Evolutionary conservation across 2,113 vertebrate genomes (phyloP), one percentile per base, ranked within the genome.

Genomic region (Platysteira castanea): DNA sequence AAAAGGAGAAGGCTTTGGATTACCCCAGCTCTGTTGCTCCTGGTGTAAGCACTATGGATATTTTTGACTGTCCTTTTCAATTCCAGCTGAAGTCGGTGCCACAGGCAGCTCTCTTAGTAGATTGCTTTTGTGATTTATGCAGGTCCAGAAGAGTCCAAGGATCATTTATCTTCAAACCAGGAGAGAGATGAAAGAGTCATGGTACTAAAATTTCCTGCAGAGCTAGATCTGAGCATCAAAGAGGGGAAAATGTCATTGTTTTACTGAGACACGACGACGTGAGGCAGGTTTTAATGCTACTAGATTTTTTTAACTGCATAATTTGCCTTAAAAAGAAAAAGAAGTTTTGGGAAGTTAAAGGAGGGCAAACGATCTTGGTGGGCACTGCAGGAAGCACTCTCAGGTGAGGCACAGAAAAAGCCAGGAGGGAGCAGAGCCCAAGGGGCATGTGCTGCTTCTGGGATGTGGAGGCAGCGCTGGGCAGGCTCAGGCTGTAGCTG

Each of bases 71-170:
- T 97, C 93, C 90, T 96, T 97, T 95, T 96, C 93, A 93, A 97
- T 97, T 97, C 88, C 63, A 76, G 93, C 90, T 96, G 95, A 97
- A 97, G 96, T 93, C 6, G 16, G 79, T 96, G 98, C 95, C 97
- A 97, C 93, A 89, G 97, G 97, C 95, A 92, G 96, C 95, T 97
- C 96, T 97, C 96, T 97, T 91, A 96, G 96, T 91, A 98, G 97
- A 98, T 98, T 98, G 97, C 96, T 98, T 97, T 97, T 97, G 95
- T 98, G 98, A 98, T 98, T 98, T 98, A 98, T 98, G 96, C 75
- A 14, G 94, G 96, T 95, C 97, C 97, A 96, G 96, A 97, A 97
- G 97, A 97, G 97, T 97, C 95, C 97, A 97, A 97, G 96, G 94
- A 96, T 98, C 96, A 97, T 98, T 98, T 98, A 98, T 98, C 98